phyloP scores from a whole-genome alignment of 2,888 invertebrate genomes.

The Alcis repandata region DNA sequence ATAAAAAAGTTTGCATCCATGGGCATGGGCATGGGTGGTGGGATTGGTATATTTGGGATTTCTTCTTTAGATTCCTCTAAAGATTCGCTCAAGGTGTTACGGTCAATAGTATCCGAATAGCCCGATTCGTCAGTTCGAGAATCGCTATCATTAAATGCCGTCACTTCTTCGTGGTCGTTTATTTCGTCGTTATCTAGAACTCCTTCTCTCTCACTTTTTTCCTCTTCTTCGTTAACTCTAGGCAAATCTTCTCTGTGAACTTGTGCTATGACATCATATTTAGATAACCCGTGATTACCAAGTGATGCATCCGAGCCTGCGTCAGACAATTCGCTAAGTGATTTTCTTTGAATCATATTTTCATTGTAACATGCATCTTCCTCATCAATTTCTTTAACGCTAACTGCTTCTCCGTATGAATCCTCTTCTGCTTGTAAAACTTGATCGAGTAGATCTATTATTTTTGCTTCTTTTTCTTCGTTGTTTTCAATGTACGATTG shows the following conservation, averaged over 20 bases:
- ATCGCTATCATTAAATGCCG: constrained; percentile 76
- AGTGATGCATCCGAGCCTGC: constrained; percentile 79
- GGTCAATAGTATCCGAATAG: constrained; percentile 80
- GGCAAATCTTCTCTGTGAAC: constrained; percentile 86
- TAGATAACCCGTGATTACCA: constrained; percentile 78
- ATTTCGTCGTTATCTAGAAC: constrained; percentile 47
- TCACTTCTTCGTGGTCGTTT: constrained; percentile 66
- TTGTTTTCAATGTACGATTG: constrained; percentile 72
- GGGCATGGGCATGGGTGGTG: constrained; percentile 79
- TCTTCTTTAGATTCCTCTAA: constrained; percentile 58
- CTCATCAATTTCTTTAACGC: constrained; percentile 65
- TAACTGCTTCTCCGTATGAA: constrained; percentile 70
- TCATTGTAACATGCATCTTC: constrained; percentile 55
- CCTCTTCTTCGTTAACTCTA: constrained; percentile 75
- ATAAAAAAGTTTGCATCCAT: constrained; percentile 73
- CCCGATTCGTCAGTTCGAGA: constrained; percentile 81
- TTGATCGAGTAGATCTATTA: constrained; percentile 80
- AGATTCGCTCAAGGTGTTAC: constrained; percentile 65
- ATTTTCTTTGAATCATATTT: constrained; percentile 67
- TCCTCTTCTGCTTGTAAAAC: constrained; percentile 83
- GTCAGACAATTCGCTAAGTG: constrained; percentile 76
- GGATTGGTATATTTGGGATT: constrained; percentile 69
- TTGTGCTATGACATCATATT: constrained; percentile 86
- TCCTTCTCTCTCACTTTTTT: constrained; percentile 58
- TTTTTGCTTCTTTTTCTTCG: constrained; percentile 81